Percentiles rank a stretch among this genome's conserved stretches.
phyloP scores from a whole-genome alignment of 2,797 vertebrate genomes.

The Limosa lapponica region DNA sequence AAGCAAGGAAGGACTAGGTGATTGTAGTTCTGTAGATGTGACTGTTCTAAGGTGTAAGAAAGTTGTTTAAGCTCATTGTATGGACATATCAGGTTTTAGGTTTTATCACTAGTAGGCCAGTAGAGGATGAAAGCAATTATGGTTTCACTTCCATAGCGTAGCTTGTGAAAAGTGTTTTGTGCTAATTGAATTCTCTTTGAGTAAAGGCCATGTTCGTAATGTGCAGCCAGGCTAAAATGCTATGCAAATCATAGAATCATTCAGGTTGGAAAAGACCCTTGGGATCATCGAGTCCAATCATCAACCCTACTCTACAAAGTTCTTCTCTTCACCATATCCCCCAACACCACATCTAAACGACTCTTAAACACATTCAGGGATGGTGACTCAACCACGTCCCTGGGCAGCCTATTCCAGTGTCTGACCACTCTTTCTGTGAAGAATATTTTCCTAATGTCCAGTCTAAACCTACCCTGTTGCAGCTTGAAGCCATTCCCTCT shows the following conservation, averaged over 20 bases:
- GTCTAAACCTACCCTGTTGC: no score
- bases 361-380: no score
- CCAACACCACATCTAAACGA: no score
- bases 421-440: no score
- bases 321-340: no score
- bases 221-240: not conserved
- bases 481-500: no score
- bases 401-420: no score
- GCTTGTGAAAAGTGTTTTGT: not conserved
- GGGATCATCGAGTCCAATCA: no score
- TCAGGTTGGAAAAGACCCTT: no score
- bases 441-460: no score
- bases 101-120: not conserved
- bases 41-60: not conserved
- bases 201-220: not conserved
- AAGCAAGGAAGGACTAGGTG: not conserved
- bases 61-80: not conserved
- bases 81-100: not conserved
- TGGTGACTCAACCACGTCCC: no score
- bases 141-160: not conserved
- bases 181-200: not conserved
- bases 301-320: no score
- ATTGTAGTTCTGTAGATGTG: not conserved
- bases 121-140: not conserved
- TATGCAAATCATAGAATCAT: not conserved